Conservation (phyloP, 2,113 vertebrate species). For the Neolamprologus variostigma region DNA sequence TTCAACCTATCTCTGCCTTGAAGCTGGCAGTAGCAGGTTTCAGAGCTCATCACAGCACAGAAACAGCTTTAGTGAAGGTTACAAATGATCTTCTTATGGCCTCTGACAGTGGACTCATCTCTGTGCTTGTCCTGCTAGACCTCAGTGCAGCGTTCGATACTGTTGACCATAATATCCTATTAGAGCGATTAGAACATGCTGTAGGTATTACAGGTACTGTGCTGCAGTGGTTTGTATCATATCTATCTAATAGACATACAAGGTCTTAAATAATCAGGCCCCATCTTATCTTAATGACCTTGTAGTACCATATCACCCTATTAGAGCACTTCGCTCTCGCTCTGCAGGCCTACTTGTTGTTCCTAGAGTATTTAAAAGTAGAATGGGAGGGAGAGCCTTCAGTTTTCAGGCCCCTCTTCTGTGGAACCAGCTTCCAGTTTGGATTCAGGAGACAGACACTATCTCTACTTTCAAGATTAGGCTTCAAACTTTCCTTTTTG, state of each 20-base stretch:
- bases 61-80: neutral
- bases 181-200: fast-evolving
- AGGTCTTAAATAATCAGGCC: no score
- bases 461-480: no score
- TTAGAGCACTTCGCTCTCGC: no score
- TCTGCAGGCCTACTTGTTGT: no score
- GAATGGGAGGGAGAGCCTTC: no score
- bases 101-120: neutral
- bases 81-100: neutral
- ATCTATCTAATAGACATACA: neutral
- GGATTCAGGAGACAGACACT: no score
- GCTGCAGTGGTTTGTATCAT: neutral
- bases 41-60: neutral
- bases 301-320: no score
- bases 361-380: no score
- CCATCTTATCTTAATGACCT: no score
- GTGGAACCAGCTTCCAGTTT: no score
- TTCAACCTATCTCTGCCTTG: neutral
- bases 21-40: neutral
- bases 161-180: fast-evolving
- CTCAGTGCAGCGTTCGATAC: fast-evolving
- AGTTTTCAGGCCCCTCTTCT: no score
- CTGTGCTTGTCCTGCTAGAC: neutral
- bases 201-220: neutral
- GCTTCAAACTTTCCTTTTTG: no score